Conservation (phyloP, 2,797 vertebrate genomes). For the Mormyrops boulengeri region DNA sequence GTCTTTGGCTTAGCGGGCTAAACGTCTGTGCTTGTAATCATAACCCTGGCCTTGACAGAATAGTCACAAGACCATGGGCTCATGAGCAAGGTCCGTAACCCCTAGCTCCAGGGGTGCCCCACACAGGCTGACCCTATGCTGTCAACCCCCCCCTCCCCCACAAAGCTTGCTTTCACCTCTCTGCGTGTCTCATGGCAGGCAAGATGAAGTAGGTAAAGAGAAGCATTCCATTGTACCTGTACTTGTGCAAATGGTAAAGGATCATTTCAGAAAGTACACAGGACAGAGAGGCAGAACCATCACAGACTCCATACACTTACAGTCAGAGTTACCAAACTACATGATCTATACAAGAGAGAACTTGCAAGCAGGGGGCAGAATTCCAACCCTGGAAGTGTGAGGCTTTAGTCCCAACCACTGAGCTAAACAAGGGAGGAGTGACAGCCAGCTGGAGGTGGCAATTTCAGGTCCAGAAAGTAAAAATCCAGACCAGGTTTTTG, state of each 20-base stretch:
- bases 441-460: too few relatives aligned
- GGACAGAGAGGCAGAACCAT: background rate
- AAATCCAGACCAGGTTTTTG: too few relatives aligned
- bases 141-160: background rate
- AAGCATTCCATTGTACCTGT: background rate
- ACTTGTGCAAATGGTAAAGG: background rate
- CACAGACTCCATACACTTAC: background rate
- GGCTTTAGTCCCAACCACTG: background rate
- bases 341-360: background rate
- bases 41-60: background rate
- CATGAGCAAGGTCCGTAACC: background rate
- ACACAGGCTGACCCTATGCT: background rate
- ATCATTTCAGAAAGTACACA: background rate
- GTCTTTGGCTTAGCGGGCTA: background rate
- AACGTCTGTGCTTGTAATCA: background rate
- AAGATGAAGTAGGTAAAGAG: background rate
- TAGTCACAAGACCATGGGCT: background rate
- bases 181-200: background rate
- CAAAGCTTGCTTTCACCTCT: background rate
- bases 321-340: background rate
- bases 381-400: background rate
- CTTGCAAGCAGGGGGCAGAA: background rate
- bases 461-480: too few relatives aligned
- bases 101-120: background rate
- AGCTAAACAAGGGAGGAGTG: background rate